Evolutionary conservation across 2,113 vertebrate genomes (phyloP), one percentile per base, ranked within the genome.

Genomic region (Emydocephalus ijimae): DNA sequence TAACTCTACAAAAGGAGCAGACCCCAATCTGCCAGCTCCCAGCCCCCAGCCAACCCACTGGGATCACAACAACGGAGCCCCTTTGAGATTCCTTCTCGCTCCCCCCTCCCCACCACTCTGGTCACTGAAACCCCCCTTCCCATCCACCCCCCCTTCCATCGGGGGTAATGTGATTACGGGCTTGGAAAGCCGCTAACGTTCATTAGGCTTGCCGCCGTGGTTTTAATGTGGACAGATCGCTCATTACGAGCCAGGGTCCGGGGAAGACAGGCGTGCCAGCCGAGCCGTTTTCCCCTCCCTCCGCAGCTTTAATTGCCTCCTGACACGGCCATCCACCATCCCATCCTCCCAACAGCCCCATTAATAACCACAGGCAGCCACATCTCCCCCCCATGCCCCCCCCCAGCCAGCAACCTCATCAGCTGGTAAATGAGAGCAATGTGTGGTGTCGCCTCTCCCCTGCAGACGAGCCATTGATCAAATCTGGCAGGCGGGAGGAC

Each of bases 391-490:
- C 26, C 59, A 5, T 4, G 48, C 8, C 48, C 8, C 8, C 48
- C 48, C 5, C 6, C 56, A 26, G 8, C 61, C 69, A 45, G 91
- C 2, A 93, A 95, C 93, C 39, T 64, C 93, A 94, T 96, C 96
- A 96, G 95, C 92, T 89, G 95, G 90, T 5, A 92, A 96, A 74
- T 92, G 95, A 89, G 91, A 74, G 87, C 52, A 95, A 86, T 3
- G 57, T 92, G 29, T 3, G 0, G n/a, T 7, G 90, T 87, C 93
- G 52, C 69, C 69, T 90, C 50, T 21, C 50, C 57, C 93, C 48
- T 91, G 55, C 64, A 3, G 18, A 90, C 90, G 91, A 92, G 97
- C 97, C 96, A 98, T 96, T 96, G 90, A 95, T 92, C 95, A 94
- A 93, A 95, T 43, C 93, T 93, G 85, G 89, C 92, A 93, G 92